Conservation (phyloP, 2,888 invertebrate genomes). For the Macrosiphum euphorbiae region DNA sequence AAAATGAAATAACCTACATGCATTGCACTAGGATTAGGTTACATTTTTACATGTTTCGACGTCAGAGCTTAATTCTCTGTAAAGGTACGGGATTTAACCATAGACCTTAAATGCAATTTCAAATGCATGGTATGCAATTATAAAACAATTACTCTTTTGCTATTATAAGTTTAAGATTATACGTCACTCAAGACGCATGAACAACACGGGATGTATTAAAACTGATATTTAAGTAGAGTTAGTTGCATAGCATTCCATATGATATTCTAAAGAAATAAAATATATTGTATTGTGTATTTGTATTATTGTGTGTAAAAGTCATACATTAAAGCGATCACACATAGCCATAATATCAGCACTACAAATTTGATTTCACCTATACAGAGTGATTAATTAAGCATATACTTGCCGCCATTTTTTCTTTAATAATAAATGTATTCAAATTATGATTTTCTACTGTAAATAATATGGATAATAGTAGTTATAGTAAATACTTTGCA, state of each 20-base stretch:
- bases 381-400: background rate
- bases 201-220: background rate
- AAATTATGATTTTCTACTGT: background rate
- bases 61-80: background rate
- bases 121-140: background rate
- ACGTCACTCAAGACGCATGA: background rate
- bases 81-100: background rate
- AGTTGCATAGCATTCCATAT: background rate
- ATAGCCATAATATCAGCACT: background rate
- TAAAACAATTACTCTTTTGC: background rate
- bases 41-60: background rate
- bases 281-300: background rate
- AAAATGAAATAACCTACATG: background rate
- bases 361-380: background rate
- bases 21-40: background rate
- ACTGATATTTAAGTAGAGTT: background rate
- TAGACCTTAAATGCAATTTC: background rate
- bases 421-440: background rate
- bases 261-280: background rate
- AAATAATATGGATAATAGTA: too few species aligned
- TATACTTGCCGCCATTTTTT: background rate
- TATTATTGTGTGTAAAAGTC: background rate
- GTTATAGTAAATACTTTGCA: too few species aligned
- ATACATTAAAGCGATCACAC: background rate
- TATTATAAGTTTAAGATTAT: constrained; percentile 9